phyloP scores from a whole-genome alignment of 2,888 invertebrate species.

The Troides oblongomaculatus region DNA sequence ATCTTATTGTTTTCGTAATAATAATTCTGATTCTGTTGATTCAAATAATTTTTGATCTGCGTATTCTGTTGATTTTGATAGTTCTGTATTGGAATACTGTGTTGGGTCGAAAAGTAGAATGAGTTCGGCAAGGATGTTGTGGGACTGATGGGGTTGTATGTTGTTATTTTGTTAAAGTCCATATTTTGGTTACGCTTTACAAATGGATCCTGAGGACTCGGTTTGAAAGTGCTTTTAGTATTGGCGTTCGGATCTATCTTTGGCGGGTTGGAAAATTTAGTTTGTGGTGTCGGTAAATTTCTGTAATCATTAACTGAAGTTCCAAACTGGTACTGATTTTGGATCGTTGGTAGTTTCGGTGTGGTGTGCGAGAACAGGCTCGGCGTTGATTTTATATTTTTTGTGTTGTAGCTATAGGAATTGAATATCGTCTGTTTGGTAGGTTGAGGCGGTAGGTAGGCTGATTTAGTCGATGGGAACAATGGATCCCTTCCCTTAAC shows the following conservation, averaged over 20 bases:
- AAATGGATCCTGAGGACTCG: slow-evolving; percentile 74
- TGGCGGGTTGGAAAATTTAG: slow-evolving; percentile 56
- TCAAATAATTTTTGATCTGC: slow-evolving; percentile 55
- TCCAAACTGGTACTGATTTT: slow-evolving; percentile 61
- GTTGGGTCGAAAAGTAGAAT: slow-evolving; percentile 49
- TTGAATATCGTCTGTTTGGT: slow-evolving; percentile 69
- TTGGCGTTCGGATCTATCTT: slow-evolving; percentile 66
- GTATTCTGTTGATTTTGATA: slow-evolving; percentile 58
- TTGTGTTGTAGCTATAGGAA: slow-evolving; percentile 63
- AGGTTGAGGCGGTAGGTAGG: slow-evolving; percentile 61
- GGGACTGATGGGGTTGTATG: slow-evolving; percentile 61
- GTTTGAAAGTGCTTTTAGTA: slow-evolving; percentile 60
- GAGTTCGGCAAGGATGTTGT: slow-evolving; percentile 54
- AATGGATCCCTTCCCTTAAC: slow-evolving; percentile 75
- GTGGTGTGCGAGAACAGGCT: slow-evolving; percentile 55
- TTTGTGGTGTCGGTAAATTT: slow-evolving; percentile 70
- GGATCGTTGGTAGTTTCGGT: slow-evolving; percentile 57
- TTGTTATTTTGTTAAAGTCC: slow-evolving; percentile 60
- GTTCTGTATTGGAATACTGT: slow-evolving; percentile 36
- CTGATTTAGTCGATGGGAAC: slow-evolving; percentile 63
- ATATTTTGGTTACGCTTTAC: slow-evolving; percentile 53
- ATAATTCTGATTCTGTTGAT: slow-evolving; percentile 49
- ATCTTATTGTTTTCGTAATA: slow-evolving; percentile 61
- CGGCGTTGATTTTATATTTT: slow-evolving; percentile 60
- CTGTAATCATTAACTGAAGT: slow-evolving; percentile 64